A percentile compares a stretch with the other conserved stretches of the same genome.
These are phyloP conservation scores for Endotricha flammealis DNA, from an alignment of 2,888 invertebrate genomes.

Conservation along the genomic window DNA sequence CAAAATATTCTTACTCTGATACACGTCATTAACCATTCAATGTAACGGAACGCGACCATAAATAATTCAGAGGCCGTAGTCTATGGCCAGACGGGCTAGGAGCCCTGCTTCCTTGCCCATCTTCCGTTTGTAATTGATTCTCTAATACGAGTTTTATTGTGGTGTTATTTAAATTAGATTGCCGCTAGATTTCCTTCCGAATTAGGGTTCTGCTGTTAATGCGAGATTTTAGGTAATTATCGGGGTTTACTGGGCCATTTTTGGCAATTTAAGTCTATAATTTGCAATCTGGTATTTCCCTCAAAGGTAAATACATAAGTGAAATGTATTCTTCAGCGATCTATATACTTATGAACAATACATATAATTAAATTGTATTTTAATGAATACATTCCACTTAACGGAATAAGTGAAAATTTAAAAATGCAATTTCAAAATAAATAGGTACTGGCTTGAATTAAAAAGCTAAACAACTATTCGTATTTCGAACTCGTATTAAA, in stretches of 20 bases:
- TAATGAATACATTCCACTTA: too few relatives aligned
- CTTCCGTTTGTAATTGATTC: conserved; percentile 36
- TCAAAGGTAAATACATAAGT: too few relatives aligned
- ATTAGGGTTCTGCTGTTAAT: conserved; percentile 5
- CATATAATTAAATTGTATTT: too few relatives aligned
- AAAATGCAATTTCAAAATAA: too few relatives aligned
- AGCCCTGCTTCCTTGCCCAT: conserved; percentile 14
- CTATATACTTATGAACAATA: too few relatives aligned
- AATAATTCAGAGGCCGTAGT: conserved; percentile 40
- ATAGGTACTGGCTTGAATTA: conserved; percentile 2
- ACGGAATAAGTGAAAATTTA: too few relatives aligned
- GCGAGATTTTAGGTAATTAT: conserved; percentile 6
- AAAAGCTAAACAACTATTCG: conserved; percentile 9
- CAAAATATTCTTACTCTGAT: conserved; percentile 35
- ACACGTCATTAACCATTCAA: conserved; percentile 49
- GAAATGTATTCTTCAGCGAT: too few relatives aligned
- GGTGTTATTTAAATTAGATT: conserved; percentile 44
- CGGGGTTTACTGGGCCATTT: conserved; percentile 1
- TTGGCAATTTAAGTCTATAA: background rate
- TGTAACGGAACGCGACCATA: conserved; percentile 49
- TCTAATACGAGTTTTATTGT: conserved; percentile 43
- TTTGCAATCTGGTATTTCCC: too few relatives aligned
- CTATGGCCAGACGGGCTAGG: conserved; percentile 30
- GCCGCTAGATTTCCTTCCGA: conserved; percentile 18
- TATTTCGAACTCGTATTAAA: conserved; percentile 15